Evolutionary conservation across 2,888 invertebrate species (phyloP), one percentile per base, ranked within the genome.

Genomic region (Hydraecia micacea): DNA sequence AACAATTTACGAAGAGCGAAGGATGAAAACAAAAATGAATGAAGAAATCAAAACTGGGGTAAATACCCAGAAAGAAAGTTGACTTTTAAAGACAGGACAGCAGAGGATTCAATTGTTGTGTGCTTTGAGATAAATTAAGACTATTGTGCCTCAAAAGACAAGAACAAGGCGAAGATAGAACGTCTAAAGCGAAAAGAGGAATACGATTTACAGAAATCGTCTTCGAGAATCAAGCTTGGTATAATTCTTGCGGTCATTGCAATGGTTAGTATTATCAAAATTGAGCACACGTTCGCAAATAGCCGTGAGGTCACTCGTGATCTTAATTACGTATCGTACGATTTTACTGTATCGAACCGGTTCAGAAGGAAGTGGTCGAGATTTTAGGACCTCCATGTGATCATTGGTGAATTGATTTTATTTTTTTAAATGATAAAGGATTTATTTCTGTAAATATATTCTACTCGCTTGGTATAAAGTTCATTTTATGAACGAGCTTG

Each of bases 311-410:
- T 90, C 89, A 90, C 63, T 62, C 71, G 75, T 46, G 75, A 77
- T 85, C 82, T 79, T 84, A 88, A 87, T 87, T 85, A 76, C 77
- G 70, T 77, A 63, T 90, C 81, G 79, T 88, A 80, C 67, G 85
- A 89, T 85, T 88, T 86, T 81, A 88, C 81, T 80, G 85, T 86
- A 86, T 81, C 75, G 66, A 88, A 88, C 87, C 85, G 82, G 89
- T 89, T 77, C 60, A 71, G 52, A 77, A 88, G 79, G 80, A 88
- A 79, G 80, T 80, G 79, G 79, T 73, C 69, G 69, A 69, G 82
- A 80, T 86, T 75, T 76, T 58, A 80, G 74, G 55, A 74, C 68
- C 81, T 77, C 68, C 65, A 68, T 80, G 68, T 66, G 36, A 72
- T 69, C 28, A 73, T 49, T 73, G 49, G 67, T 58, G 32, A 70